phyloP scores from a whole-genome alignment of 2,888 invertebrate genomes.

The Aporophyla lueneburgensis region DNA sequence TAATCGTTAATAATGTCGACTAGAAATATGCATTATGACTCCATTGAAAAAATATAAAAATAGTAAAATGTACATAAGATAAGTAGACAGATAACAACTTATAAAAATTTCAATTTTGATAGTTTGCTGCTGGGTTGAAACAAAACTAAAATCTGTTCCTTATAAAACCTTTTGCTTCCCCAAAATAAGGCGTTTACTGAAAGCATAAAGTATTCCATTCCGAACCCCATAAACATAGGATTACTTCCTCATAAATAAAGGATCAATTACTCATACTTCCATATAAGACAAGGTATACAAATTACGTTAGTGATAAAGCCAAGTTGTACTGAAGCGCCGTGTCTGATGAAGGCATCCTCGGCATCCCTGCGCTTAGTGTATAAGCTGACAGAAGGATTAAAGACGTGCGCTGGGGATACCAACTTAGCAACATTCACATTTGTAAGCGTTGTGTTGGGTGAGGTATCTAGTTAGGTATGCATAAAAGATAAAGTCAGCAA shows the following conservation, averaged over 20 bases:
- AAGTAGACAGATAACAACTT: too few relatives aligned
- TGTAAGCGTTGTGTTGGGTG: constrained; percentile 8
- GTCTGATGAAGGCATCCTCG: constrained; percentile 59
- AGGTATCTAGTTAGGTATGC: neutral
- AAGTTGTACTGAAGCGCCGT: constrained; percentile 59
- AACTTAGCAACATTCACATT: constrained; percentile 48
- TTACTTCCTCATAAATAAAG: constrained; percentile 26
- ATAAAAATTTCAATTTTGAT: neutral
- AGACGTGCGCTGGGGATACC: constrained; percentile 27
- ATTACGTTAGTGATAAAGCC: constrained; percentile 55
- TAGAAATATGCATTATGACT: neutral
- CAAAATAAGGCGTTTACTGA: neutral
- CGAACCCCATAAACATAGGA: neutral
- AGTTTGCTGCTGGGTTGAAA: neutral
- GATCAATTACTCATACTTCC: constrained; percentile 40
- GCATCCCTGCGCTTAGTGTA: constrained; percentile 52
- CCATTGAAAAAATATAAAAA: neutral
- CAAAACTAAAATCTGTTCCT: neutral
- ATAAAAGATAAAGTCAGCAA: too few relatives aligned
- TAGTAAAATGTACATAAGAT: neutral
- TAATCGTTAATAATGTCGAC: constrained; percentile 22
- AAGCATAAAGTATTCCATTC: neutral
- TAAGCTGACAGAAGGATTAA: constrained; percentile 69
- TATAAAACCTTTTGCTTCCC: neutral
- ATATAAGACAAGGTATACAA: constrained; percentile 40